Evolutionary conservation across 2,797 vertebrate genomes (phyloP), one percentile per base, ranked within the genome.

Genomic region (Aplochiton taeniatus): DNA sequence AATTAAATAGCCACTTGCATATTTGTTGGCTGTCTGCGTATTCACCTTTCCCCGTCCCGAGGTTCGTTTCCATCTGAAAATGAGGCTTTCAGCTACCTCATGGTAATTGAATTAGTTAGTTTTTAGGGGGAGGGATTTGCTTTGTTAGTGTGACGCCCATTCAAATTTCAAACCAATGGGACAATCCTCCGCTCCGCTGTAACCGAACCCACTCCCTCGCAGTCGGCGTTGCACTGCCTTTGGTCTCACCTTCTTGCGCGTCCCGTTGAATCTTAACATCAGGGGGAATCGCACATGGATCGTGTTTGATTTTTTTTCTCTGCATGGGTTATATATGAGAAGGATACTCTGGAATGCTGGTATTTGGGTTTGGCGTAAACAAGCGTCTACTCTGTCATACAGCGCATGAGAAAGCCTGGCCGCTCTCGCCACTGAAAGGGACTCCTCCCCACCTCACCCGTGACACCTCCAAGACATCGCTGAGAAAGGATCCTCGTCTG

Each of bases 71-170:
- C 75, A 78, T 56, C 71, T 49, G 82, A 42, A 65, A 78, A 65
- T 66, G 75, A 76, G 80, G 83, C 85, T 79, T 83, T 76, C 58
- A 75, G 73, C 83, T 83, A 85, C 87, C 77, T 73, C 87, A 66
- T 61, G 1, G 86, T 94, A 95, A 97, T 95, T 96, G 90, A 93
- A 95, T 95, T 95, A 96, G 91, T 91, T 83, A 85, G 90, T 86
- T 88, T 94, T 91, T 81, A 66, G 79, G 86, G 90, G 93, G 92
- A 85, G 93, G 90, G 89, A 80, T 83, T 75, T 62, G 0, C 80
- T 80, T 77, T 76, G 82, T 85, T 84, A 83, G 74, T 73, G 84
- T 54, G 71, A 91, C 95, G 81, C 94, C 95, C 90, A 85, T 90
- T 91, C 83, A 86, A 87, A 76, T 73, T 81, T 85, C 83, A 76